These are phyloP conservation scores for Chaetura pelagica DNA, from an alignment of 2,113 vertebrate species.

Conservation along the genomic window DNA sequence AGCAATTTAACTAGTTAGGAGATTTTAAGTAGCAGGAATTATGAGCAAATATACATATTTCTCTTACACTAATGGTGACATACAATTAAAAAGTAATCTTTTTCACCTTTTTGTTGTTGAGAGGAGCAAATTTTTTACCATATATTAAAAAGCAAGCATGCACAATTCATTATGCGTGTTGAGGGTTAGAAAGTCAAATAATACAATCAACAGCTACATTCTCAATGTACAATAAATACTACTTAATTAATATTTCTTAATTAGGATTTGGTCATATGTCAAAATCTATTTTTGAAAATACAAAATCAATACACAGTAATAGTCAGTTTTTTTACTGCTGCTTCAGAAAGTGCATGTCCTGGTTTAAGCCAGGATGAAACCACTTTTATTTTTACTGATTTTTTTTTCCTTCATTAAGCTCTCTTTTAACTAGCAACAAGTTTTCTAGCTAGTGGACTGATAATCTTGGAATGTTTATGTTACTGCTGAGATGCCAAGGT, in stretches of 20 bases:
- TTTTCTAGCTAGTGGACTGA: too few species aligned
- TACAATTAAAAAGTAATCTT: neutral
- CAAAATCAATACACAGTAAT: neutral
- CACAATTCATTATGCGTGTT: neutral
- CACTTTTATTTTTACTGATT: too few species aligned
- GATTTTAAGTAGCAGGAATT: neutral
- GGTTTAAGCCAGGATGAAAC: too few species aligned
- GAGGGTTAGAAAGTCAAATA: neutral
- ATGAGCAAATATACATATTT: neutral
- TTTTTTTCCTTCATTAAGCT: too few species aligned
- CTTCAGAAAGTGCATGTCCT: neutral
- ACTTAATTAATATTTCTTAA: neutral
- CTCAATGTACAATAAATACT: neutral
- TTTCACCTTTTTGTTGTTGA: neutral
- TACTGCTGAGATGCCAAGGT: too few species aligned
- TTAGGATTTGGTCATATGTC: neutral
- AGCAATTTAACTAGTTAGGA: neutral
- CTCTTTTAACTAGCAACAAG: too few species aligned
- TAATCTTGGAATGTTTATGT: too few species aligned
- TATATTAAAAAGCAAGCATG: neutral
- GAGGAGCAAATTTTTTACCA: neutral
- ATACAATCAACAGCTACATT: neutral
- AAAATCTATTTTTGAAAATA: neutral
- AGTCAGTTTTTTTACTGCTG: neutral
- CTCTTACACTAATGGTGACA: neutral